Percentiles rank a stretch among this genome's conserved stretches.
phyloP scores from a whole-genome alignment of 2,113 vertebrate genomes.

The Xyliphius kryptos region DNA sequence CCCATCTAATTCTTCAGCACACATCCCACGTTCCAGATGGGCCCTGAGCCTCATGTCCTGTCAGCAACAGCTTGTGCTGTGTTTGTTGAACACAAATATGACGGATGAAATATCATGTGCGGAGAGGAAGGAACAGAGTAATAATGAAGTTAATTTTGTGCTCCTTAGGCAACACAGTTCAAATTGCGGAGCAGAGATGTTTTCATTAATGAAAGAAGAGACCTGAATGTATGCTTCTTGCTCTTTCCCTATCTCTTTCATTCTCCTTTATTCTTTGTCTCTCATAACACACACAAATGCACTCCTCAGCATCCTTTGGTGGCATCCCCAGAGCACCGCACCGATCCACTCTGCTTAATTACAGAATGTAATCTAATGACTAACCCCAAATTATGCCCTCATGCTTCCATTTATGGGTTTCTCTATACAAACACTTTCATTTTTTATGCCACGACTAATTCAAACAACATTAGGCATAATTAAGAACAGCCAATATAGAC shows the following conservation, averaged over 20 bases:
- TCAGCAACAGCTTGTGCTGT: conserved; percentile 84
- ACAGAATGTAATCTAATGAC: conserved; percentile 39
- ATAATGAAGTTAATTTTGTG: conserved; percentile 40
- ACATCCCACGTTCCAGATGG: conserved; percentile 81
- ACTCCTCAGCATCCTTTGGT: conserved; percentile 30
- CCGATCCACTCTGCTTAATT: conserved; percentile 42
- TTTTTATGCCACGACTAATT: conserved; percentile 33
- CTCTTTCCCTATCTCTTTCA: too few species aligned
- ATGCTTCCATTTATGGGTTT: conserved; percentile 37
- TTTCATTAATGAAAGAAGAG: conserved; percentile 2
- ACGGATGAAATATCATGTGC: conserved; percentile 85
- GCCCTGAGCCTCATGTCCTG: conserved; percentile 69
- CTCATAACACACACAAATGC: conserved; percentile 5
- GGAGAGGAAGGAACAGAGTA: conserved; percentile 54
- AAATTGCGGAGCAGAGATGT: conserved; percentile 1
- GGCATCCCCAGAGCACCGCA: conserved; percentile 18
- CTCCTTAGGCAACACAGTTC: conserved; percentile 32
- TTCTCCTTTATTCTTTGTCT: too few species aligned
- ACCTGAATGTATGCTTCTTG: neutral
- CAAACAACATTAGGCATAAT: conserved; percentile 16
- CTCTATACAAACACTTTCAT: conserved; percentile 31
- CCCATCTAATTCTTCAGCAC: conserved; percentile 64
- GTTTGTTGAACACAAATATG: conserved; percentile 90
- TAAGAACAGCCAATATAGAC: conserved; percentile 44
- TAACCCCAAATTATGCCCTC: conserved; percentile 34